Evolutionary conservation across 2,888 invertebrate genomes (phyloP), one percentile per base, ranked within the genome.

Genomic region (Amaurobius ferox): DNA sequence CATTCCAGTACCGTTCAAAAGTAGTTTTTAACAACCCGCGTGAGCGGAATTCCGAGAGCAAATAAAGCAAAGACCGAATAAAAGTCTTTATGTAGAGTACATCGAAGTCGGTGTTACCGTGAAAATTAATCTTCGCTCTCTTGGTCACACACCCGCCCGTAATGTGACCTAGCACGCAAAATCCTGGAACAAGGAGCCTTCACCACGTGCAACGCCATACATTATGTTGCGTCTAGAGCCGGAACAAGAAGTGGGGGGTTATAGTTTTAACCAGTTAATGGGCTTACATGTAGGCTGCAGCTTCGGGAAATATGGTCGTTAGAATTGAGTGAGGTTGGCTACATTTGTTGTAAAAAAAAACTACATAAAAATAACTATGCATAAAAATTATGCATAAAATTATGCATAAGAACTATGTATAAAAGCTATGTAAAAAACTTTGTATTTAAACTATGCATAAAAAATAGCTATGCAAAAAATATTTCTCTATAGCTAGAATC

Each of bases 41-140:
- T 55, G 55, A 11, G 19, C 55, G 19, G 19, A n/a, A n/a, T n/a
- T 23, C 13, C 5, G 55, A 19, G 5, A 55, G 16, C 16, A 16
- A 2, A 16, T 44, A n/a, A n/a, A n/a, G 6, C 44, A 7, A 2
- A 2, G 13, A 2, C 11, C 44, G 16, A 44, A 7, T 2, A 16
- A 16, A 44, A 16, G 16, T 35, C 2, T n/a, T n/a, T 44, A 2
- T 16, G 44, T 55, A 23, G 16, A 5, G 23, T 11, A 55, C 5
- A 55, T 23, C 1, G 55, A 23, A 55, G 5, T 23, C n/a, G n/a
- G n/a, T n/a, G n/a, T n/a, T n/a, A 6, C 55, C 23, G 55, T 23
- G 23, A 1, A 55, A 55, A 55, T 55, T 55, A 55, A 55, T 55
- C 55, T 23, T 55, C 23, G 55, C 16, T 55, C 55, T n/a, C n/a